A percentile compares a stretch with the other conserved stretches of the same genome.
phyloP scores from a whole-genome alignment of 2,113 vertebrate species.

The Ardeotis arabs region DNA sequence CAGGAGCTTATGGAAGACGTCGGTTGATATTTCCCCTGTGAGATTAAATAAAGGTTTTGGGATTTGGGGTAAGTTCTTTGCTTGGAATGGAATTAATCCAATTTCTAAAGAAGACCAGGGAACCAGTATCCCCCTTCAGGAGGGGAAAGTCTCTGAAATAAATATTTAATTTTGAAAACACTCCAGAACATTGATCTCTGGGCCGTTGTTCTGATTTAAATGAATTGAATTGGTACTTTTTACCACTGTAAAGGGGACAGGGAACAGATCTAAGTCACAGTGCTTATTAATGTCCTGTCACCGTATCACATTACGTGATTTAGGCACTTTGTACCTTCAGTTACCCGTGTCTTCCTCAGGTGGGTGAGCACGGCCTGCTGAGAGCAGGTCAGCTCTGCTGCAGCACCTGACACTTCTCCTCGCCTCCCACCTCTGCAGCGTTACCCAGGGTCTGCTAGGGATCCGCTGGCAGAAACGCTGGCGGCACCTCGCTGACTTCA shows the following conservation, averaged over 20 bases:
- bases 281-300: background rate
- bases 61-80: background rate
- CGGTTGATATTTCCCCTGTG: background rate
- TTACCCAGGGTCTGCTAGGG: fast-evolving
- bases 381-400: background rate
- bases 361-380: background rate
- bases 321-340: too few relatives aligned
- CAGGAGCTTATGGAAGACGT: background rate
- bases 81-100: background rate
- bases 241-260: background rate
- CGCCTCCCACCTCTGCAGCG: background rate
- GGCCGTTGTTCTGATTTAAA: fast-evolving
- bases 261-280: background rate
- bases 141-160: background rate
- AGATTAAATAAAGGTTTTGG: background rate
- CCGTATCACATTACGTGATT: fast-evolving
- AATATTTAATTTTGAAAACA: background rate
- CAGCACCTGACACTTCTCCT: background rate
- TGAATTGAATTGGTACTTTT: background rate
- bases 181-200: background rate
- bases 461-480: background rate
- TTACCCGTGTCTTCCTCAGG: background rate
- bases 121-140: background rate
- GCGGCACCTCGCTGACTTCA: background rate
- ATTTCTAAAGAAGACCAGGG: background rate